Conservation (phyloP, 2,113 vertebrate species). For the Silurus glanis region DNA sequence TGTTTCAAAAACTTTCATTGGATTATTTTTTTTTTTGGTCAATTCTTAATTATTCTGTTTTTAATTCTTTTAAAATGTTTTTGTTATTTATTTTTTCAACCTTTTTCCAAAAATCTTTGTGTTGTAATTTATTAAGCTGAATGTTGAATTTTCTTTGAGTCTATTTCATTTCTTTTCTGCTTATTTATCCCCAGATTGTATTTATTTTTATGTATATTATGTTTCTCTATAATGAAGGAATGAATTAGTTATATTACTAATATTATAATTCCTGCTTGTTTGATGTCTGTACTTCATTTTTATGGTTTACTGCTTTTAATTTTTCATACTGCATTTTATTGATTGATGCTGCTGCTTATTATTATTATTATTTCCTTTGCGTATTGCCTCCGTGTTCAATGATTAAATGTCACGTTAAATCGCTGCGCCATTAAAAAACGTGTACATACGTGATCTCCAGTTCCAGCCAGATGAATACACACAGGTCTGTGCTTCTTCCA, state of each 20-base stretch:
- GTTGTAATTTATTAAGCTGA: too few relatives aligned
- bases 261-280: too few relatives aligned
- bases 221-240: too few relatives aligned
- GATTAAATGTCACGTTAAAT: neutral
- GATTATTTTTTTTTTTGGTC: neutral
- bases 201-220: neutral
- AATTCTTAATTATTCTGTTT: too few relatives aligned
- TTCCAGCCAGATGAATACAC: slow-evolving; percentile 95
- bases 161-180: too few relatives aligned
- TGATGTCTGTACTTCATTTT: neutral
- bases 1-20: neutral
- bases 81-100: neutral
- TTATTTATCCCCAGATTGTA: neutral
- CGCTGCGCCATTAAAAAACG: neutral
- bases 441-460: slow-evolving; percentile 93
- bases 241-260: neutral
- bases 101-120: neutral
- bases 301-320: neutral
- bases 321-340: neutral
- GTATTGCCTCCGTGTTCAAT: neutral
- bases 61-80: too few relatives aligned
- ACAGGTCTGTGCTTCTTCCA: slow-evolving; percentile 90
- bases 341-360: neutral
- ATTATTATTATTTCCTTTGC: neutral
- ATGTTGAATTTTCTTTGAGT: too few relatives aligned